Percentiles rank a stretch among this genome's conserved stretches.
Evolutionary conservation across 2,888 invertebrate species (phyloP).

Genomic region (Nezara viridula): DNA sequence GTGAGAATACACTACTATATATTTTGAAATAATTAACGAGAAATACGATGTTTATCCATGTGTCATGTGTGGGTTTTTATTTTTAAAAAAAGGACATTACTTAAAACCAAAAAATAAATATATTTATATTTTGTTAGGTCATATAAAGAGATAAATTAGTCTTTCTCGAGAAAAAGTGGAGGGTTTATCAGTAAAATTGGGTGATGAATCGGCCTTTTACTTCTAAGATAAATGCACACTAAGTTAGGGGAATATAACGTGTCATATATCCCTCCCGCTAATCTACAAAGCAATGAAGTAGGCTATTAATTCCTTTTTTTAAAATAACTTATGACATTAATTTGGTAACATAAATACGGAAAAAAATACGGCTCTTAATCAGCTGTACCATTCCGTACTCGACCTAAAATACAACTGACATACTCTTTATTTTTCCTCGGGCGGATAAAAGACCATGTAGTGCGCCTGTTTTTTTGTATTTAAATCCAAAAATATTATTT

Average conservation of each 20-base stretch:
- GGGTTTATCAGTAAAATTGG: background rate
- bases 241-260: background rate
- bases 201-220: slow-evolving; percentile 13
- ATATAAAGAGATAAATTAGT: background rate
- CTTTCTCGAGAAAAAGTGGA: background rate
- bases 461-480: too few species aligned
- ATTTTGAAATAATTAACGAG: too few species aligned
- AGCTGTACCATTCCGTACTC: background rate
- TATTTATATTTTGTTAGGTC: background rate
- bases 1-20: too few species aligned
- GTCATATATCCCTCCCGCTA: background rate
- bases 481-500: too few species aligned
- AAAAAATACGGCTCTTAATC: background rate
- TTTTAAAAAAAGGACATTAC: background rate
- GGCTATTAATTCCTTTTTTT: background rate
- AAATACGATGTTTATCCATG: too few species aligned
- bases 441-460: too few species aligned
- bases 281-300: background rate
- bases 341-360: background rate
- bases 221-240: background rate
- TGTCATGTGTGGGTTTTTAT: too few species aligned
- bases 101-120: background rate
- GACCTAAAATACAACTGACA: too few species aligned
- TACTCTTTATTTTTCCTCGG: too few species aligned
- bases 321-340: background rate